A percentile compares a stretch with the other conserved stretches of the same genome.
Evolutionary conservation across 2,888 invertebrate species (phyloP).

Genomic region (Drosophila subsilvestris): DNA sequence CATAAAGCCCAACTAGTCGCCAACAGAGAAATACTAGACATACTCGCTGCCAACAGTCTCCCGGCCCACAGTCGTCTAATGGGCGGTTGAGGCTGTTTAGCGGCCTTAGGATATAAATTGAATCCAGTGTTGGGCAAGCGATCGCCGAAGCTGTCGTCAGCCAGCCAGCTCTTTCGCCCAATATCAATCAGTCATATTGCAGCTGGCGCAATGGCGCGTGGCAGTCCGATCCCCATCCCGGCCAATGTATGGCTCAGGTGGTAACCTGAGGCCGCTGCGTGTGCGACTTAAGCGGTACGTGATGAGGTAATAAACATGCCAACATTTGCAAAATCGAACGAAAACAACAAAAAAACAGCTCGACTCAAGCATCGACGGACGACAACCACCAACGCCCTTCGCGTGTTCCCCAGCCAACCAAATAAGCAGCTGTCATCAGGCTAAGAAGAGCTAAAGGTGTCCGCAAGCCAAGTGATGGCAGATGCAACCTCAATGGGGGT

Average conservation of each 20-base stretch:
- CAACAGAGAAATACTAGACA: constrained; percentile 20
- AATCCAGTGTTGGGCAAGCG: constrained; percentile 23
- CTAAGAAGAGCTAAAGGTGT: constrained; percentile 3
- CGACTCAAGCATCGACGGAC: constrained; percentile 17
- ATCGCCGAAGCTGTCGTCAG: constrained; percentile 14
- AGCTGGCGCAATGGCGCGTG: constrained; percentile 59
- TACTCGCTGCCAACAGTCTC: not conserved
- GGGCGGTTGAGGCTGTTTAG: constrained; percentile 56
- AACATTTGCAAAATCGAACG: constrained; percentile 43
- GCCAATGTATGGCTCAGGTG: constrained; percentile 43
- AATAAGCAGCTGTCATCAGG: constrained; percentile 63
- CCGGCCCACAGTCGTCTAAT: constrained; percentile 50
- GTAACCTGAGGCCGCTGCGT: constrained; percentile 62
- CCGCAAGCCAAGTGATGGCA: constrained; percentile 17
- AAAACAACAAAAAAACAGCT: constrained; percentile 6
- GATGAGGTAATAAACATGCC: constrained; percentile 71
- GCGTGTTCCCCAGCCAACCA: constrained; percentile 1
- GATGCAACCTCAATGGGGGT: constrained; percentile 27
- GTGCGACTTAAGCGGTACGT: constrained; percentile 64
- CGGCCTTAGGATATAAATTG: constrained; percentile 43
- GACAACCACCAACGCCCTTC: constrained; percentile 25
- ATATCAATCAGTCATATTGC: constrained; percentile 70
- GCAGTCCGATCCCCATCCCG: constrained; percentile 13
- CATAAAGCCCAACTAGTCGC: constrained; percentile 44
- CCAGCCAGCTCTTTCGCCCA: constrained; percentile 58